Evolutionary conservation across 1,140 invertebrate genomes (phyloP).

Genomic region (Teleopsis dalmanni): DNA sequence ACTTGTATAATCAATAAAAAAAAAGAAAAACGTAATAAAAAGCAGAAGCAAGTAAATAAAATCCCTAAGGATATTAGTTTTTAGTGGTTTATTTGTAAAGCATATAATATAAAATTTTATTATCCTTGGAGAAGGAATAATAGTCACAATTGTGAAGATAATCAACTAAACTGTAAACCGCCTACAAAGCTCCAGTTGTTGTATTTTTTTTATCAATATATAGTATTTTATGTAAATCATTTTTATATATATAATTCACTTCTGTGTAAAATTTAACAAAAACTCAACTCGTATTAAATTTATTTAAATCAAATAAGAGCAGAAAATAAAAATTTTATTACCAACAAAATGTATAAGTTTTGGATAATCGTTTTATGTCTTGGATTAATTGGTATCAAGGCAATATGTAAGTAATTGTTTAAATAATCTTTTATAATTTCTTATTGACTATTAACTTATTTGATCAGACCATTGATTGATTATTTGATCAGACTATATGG

Average conservation of each 20-base stretch:
- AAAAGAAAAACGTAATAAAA: too few species aligned
- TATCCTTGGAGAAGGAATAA: too few species aligned
- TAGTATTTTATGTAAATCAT: too few species aligned
- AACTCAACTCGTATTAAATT: background rate
- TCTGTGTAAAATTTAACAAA: background rate
- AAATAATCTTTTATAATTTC: background rate
- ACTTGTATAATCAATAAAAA: too few species aligned
- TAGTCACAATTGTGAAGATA: constrained; percentile 35
- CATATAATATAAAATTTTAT: too few species aligned
- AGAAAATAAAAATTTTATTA: background rate
- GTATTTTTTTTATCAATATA: constrained; percentile 5
- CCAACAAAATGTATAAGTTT: constrained; percentile 32
- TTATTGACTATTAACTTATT: too few species aligned
- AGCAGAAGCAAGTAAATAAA: too few species aligned
- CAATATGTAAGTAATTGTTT: constrained; percentile 32
- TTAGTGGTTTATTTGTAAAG: too few species aligned
- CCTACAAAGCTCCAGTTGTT: background rate
- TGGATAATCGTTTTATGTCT: constrained; percentile 42
- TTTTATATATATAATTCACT: background rate
- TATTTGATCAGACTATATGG: too few species aligned
- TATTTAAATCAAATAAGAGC: background rate
- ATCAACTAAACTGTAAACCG: constrained; percentile 16
- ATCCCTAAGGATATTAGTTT: too few species aligned
- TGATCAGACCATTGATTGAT: too few species aligned
- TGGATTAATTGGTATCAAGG: constrained; percentile 35